These are phyloP conservation scores for Pteropus alecto DNA, from an alignment of 2,113 vertebrate genomes.

Conservation along the genomic window DNA sequence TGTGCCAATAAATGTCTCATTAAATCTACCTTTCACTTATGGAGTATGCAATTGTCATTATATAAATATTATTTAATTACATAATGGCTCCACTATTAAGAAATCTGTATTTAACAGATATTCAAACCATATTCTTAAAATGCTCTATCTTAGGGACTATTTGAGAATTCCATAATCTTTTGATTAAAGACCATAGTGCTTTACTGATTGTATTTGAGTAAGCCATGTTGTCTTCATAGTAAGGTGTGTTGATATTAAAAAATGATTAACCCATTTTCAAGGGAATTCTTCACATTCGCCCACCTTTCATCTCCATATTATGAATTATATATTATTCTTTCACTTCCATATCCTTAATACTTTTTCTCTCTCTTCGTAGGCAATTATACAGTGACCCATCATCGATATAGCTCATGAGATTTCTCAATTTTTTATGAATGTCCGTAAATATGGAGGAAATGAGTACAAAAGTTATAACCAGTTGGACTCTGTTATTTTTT, in stretches of 20 bases:
- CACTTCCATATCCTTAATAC: slow-evolving; percentile 36
- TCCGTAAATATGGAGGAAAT: slow-evolving; percentile 64
- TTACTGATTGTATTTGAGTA: slow-evolving; percentile 58
- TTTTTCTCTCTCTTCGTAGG: not conserved
- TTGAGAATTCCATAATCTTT: slow-evolving; percentile 65
- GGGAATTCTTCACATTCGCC: slow-evolving; percentile 34
- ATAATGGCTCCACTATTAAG: slow-evolving; percentile 41
- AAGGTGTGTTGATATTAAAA: slow-evolving; percentile 63
- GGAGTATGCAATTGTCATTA: slow-evolving; percentile 43
- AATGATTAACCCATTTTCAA: slow-evolving; percentile 69
- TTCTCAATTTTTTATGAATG: slow-evolving; percentile 55
- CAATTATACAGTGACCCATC: slow-evolving; percentile 66
- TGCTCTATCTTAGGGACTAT: slow-evolving; percentile 8
- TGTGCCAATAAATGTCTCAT: slow-evolving; percentile 60
- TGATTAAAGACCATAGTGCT: not conserved
- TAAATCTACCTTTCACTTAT: slow-evolving; percentile 53
- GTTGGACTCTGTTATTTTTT: not conserved
- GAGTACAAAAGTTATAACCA: slow-evolving; percentile 68
- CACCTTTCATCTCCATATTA: slow-evolving; percentile 49
- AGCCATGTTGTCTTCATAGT: slow-evolving; percentile 49
- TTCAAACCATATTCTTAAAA: slow-evolving; percentile 26
- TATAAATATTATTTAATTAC: slow-evolving; percentile 50
- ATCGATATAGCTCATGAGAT: slow-evolving; percentile 61
- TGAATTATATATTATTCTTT: slow-evolving; percentile 51
- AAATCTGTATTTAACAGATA: slow-evolving; percentile 26